phyloP scores from a whole-genome alignment of 2,888 invertebrate genomes.

The Clusia tigrina region DNA sequence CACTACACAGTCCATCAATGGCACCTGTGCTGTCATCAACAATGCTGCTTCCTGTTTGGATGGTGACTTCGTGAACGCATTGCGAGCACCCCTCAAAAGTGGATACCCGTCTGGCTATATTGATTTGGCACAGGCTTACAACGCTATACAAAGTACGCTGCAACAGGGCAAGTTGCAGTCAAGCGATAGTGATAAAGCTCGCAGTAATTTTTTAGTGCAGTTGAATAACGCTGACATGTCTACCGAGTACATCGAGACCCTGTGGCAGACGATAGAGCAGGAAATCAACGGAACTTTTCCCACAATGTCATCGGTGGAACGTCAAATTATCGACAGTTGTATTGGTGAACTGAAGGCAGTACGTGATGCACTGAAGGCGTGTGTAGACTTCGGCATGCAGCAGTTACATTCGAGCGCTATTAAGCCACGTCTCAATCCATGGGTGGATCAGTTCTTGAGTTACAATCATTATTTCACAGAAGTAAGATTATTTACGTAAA shows the following conservation, averaged over 20 bases:
- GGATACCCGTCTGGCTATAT: conserved; percentile 83
- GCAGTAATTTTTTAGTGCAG: conserved; percentile 78
- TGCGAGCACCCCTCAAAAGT: conserved; percentile 74
- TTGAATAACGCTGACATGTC: conserved; percentile 92
- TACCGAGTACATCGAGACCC: conserved; percentile 86
- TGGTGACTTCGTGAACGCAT: conserved; percentile 78
- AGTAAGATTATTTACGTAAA: conserved; percentile 61
- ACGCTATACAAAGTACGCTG: conserved; percentile 79
- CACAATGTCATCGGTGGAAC: conserved; percentile 70
- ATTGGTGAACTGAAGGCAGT: conserved; percentile 66
- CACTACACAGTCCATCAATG: conserved; percentile 90
- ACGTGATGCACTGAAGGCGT: conserved; percentile 67
- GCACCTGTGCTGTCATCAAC: conserved; percentile 95
- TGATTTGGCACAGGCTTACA: conserved; percentile 83
- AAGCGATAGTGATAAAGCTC: conserved; percentile 79
- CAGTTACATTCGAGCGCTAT: conserved; percentile 82
- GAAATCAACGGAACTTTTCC: conserved; percentile 74
- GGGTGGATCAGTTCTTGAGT: conserved; percentile 82
- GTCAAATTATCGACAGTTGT: conserved; percentile 78
- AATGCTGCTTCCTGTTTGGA: conserved; percentile 89
- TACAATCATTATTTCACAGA: conserved; percentile 83
- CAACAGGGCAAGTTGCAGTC: conserved; percentile 83
- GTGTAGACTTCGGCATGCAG: conserved; percentile 81
- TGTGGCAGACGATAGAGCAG: conserved; percentile 78
- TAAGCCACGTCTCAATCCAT: conserved; percentile 82